Base-by-base conservation (phyloP, 2,113 vertebrate species). In the Alethe diademata region DNA sequence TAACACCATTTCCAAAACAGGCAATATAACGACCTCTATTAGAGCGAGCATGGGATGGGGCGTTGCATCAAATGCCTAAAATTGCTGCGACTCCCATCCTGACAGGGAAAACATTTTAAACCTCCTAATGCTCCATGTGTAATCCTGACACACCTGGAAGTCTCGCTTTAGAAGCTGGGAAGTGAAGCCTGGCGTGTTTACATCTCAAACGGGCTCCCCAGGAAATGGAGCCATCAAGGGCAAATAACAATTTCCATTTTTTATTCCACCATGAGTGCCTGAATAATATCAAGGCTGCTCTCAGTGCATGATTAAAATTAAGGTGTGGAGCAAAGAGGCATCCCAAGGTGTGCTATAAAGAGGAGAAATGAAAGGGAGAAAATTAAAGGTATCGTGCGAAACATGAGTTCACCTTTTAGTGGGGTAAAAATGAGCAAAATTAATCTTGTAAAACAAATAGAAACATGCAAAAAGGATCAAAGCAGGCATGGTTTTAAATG, bases 1-100 rank as follows among this genome's bases (percentile, higher is more conserved):
- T 97, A 96, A 96, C 92, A 54, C 89, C 88, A 25, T 94, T 97
- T 95, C 56, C 93, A 91, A 87, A 92, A 92, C 36, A 64, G 14
- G 66, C 91, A 58, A 81, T 9, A 66, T 84, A 88, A 96, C 16
- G 6, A 64, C 47, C 69, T 72, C 90, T 8, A 42, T 40, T 90
- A 96, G 88, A 18, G 57, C 8, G 2, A 23, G 13, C 74, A 26
- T 18, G 47, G 42, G 28, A 16, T 22, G n/a, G 43, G 29, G 65
- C 43, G 9, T 62, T 42, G 69, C 76, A 90, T 35, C 66, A 67
- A 86, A 62, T 9, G 31, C 60, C 51, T 51, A 1, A 26, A 53
- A 24, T 76, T 47, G 64, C 82, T 69, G 13, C 3, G 15, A 6
- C 53, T 89, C 5, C 5, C 62, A 11, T 25, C 61, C 78, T 22